Evolutionary conservation across 2,797 vertebrate genomes (phyloP).

Genomic region (Podarcis lilfordi): DNA sequence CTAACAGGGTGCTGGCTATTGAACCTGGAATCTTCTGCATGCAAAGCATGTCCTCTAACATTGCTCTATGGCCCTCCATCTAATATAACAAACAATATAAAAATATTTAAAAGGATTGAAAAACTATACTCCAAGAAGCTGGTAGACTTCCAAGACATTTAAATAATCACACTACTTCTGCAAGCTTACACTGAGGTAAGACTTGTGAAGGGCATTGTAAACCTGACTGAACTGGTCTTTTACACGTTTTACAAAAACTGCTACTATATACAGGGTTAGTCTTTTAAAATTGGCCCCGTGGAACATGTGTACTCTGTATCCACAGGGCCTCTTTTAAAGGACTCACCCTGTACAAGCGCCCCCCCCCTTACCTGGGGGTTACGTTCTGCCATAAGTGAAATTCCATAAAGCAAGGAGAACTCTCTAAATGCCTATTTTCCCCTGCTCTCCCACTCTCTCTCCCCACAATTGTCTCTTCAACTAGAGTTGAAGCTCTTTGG

Average conservation of each 20-base stretch:
- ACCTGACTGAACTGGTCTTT: background rate
- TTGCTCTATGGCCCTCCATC: background rate
- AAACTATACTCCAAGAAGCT: background rate
- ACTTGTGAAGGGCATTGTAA: background rate
- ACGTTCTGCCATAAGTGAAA: too few relatives aligned
- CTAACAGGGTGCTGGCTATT: background rate
- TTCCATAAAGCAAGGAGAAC: too few relatives aligned
- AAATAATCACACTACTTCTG: background rate
- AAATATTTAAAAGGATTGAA: background rate
- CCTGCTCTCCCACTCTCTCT: too few relatives aligned
- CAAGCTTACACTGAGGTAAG: background rate
- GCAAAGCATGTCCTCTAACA: background rate
- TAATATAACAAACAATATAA: background rate
- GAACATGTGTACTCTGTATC: too few relatives aligned
- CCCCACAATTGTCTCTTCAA: too few relatives aligned
- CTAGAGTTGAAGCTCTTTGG: too few relatives aligned
- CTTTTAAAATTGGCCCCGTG: too few relatives aligned
- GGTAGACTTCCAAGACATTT: background rate
- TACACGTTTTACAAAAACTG: background rate
- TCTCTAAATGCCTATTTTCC: too few relatives aligned
- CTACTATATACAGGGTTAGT: background rate
- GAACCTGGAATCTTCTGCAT: background rate
- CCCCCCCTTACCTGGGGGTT: too few relatives aligned
- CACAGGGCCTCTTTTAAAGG: too few relatives aligned
- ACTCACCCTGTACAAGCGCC: too few relatives aligned